Evolutionary conservation across 2,797 vertebrate genomes (phyloP).

Genomic region (Anabas testudineus): DNA sequence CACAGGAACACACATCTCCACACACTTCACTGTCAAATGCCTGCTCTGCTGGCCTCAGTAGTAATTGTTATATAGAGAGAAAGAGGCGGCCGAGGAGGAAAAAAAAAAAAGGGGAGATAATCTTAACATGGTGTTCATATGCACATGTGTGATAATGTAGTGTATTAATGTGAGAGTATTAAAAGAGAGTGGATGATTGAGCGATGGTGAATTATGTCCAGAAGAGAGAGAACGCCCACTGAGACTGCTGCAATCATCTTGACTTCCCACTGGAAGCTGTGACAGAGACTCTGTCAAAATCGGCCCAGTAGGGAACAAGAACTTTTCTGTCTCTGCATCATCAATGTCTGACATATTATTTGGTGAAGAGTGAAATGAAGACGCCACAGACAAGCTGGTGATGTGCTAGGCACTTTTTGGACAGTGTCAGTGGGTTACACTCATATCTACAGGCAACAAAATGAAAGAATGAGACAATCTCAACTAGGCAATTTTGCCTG

Average conservation of each 20-base stretch:
- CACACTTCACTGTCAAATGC: constrained; percentile 65
- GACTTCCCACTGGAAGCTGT: constrained; percentile 53
- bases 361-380: constrained; percentile 32
- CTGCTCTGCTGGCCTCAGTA: constrained; percentile 55
- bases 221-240: constrained; percentile 44
- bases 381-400: constrained; percentile 5
- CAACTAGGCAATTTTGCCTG: neutral
- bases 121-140: constrained; percentile 19
- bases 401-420: constrained; percentile 15
- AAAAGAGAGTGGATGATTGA: constrained; percentile 12
- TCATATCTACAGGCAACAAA: constrained; percentile 9
- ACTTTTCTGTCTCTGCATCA: constrained; percentile 37
- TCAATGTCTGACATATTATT: constrained; percentile 51
- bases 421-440: constrained; percentile 14
- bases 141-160: constrained; percentile 26
- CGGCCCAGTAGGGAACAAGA: constrained; percentile 21
- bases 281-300: constrained; percentile 55
- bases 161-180: constrained; percentile 35
- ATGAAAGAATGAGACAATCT: neutral
- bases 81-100: constrained; percentile 27
- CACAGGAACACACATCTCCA: constrained; percentile 49
- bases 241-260: constrained; percentile 54
- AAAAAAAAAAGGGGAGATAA: constrained; percentile 23
- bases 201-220: constrained; percentile 48
- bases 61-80: constrained; percentile 44